These are phyloP conservation scores for Drosophila nigritarsus DNA, from an alignment of 2,888 invertebrate species.

Conservation along the genomic window DNA sequence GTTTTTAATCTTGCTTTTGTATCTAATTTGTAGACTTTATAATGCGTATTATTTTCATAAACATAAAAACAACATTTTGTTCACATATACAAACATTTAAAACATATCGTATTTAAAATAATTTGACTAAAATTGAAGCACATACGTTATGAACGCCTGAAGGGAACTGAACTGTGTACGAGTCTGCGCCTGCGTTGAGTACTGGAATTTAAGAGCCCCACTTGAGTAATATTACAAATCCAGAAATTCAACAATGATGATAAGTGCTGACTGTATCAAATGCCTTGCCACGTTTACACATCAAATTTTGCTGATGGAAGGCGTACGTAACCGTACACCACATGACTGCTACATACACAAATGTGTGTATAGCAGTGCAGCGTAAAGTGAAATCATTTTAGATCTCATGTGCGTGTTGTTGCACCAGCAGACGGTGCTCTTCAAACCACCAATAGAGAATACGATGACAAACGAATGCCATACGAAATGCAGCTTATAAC, in stretches of 20 bases:
- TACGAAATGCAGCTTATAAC: conserved; percentile 4
- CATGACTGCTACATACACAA: neutral
- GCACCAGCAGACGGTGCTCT: conserved; percentile 5
- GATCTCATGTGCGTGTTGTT: neutral
- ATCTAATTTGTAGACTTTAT: conserved; percentile 4
- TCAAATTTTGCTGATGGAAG: conserved; percentile 12
- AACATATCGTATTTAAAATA: neutral
- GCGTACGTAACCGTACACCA: conserved; percentile 17
- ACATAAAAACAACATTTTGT: neutral
- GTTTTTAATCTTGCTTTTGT: conserved; percentile 1
- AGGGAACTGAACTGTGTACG: conserved; percentile 18
- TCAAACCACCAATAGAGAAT: conserved; percentile 6
- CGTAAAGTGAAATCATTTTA: neutral
- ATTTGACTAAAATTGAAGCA: neutral
- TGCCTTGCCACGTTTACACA: conserved; percentile 32
- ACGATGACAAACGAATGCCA: conserved; percentile 5
- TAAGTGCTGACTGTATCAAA: conserved; percentile 20
- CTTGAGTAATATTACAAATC: conserved; percentile 20
- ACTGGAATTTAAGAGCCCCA: conserved; percentile 8
- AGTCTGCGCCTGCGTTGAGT: conserved; percentile 32
- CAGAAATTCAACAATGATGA: conserved; percentile 27
- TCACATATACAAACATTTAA: neutral
- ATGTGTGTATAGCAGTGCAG: neutral
- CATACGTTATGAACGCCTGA: neutral
- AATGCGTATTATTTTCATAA: conserved; percentile 7